Evolutionary conservation across 2,113 vertebrate species (phyloP).

Genomic region (Cyanoramphus novaezelandiae): DNA sequence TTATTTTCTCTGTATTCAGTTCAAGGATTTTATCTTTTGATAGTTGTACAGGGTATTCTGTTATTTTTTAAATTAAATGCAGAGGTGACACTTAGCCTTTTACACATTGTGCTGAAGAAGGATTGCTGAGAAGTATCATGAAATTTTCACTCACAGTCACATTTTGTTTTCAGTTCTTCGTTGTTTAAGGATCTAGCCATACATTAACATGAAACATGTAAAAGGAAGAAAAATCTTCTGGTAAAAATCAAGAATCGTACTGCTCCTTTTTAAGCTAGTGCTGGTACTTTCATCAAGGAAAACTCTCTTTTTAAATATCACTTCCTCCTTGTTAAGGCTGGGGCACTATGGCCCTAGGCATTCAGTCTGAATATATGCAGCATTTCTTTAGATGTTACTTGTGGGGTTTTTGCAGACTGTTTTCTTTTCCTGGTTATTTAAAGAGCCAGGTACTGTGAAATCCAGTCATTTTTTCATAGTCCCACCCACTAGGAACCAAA

Average conservation of each 20-base stretch:
- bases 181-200: neutral
- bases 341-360: neutral
- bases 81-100: neutral
- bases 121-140: neutral
- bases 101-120: neutral
- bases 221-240: neutral
- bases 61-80: neutral
- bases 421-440: neutral
- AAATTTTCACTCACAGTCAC: neutral
- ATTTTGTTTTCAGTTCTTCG: neutral
- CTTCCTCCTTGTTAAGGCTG: neutral
- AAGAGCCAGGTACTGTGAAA: neutral
- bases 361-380: neutral
- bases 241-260: neutral
- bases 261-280: neutral
- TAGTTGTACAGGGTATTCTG: rapidly evolving
- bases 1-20: neutral
- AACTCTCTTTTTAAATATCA: neutral
- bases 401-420: neutral
- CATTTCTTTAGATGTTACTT: neutral
- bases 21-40: neutral
- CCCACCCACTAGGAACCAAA: neutral
- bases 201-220: neutral
- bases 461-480: neutral
- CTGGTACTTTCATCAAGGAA: neutral